These are phyloP conservation scores for Sebastes oblongus DNA, from an alignment of 2,797 vertebrate species.

Conservation along the genomic window DNA sequence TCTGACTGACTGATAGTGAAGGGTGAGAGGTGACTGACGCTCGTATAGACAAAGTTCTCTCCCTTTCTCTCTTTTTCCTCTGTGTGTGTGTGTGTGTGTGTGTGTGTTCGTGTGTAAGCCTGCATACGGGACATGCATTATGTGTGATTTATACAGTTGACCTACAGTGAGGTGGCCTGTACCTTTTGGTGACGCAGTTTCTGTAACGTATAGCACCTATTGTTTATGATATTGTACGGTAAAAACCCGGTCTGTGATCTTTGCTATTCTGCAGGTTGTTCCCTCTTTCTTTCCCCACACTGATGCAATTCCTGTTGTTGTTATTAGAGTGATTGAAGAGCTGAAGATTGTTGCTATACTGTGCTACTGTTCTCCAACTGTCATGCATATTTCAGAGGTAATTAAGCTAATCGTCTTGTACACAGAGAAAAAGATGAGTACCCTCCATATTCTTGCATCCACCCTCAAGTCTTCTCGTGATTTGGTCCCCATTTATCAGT, in stretches of 20 bases:
- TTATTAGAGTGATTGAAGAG: constrained; percentile 10
- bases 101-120: not conserved
- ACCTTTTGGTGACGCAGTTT: not conserved
- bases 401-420: constrained; percentile 37
- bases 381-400: constrained; percentile 28
- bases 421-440: not conserved
- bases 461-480: constrained; percentile 29
- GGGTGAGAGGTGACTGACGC: rapidly evolving
- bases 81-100: not conserved
- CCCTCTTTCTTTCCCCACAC: not conserved
- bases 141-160: not conserved
- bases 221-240: not conserved
- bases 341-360: not conserved
- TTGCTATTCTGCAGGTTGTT: not conserved
- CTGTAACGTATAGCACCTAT: not conserved
- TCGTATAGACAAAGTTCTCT: no score
- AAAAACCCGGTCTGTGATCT: not conserved
- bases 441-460: constrained; percentile 21
- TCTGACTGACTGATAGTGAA: not conserved
- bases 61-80: no score
- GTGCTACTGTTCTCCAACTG: not conserved
- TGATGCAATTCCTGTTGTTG: not conserved
- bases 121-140: not conserved
- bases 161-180: not conserved
- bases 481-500: constrained; percentile 52